Percentiles rank a stretch among this genome's conserved stretches.
These are phyloP conservation scores for Alca torda DNA, from an alignment of 2,797 vertebrate genomes.

Conservation along the genomic window DNA sequence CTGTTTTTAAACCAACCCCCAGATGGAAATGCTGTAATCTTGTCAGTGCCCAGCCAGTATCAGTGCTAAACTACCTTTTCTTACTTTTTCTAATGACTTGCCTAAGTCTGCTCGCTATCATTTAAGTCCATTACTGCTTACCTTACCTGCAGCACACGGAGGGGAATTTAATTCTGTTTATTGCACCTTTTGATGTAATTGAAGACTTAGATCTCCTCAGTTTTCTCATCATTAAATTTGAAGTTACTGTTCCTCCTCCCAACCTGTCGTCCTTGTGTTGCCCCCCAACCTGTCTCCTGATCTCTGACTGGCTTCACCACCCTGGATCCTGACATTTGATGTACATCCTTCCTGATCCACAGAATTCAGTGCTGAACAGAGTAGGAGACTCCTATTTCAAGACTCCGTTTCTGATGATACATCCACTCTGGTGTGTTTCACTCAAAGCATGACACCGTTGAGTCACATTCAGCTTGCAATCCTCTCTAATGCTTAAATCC, in stretches of 20 bases:
- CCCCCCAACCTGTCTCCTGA: background rate
- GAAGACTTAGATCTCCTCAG: background rate
- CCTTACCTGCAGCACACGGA: background rate
- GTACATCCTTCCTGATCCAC: background rate
- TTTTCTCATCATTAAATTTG: background rate
- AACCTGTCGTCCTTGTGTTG: background rate
- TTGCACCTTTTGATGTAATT: background rate
- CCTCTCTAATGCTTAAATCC: background rate
- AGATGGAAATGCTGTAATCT: background rate
- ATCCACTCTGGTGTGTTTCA: background rate
- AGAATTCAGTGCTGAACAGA: background rate
- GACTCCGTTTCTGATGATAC: background rate
- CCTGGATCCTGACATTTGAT: background rate
- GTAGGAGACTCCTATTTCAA: background rate
- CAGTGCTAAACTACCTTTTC: background rate
- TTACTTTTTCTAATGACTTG: background rate
- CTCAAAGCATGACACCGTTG: background rate
- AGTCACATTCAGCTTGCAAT: background rate
- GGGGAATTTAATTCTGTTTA: background rate
- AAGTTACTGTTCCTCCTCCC: background rate
- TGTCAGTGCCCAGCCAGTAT: background rate
- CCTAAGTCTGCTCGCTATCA: background rate
- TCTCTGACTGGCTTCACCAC: background rate
- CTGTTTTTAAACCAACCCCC: background rate
- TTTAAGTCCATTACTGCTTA: background rate